Evolutionary conservation across 2,888 invertebrate genomes (phyloP).

Genomic region (Abrostola triplasia): DNA sequence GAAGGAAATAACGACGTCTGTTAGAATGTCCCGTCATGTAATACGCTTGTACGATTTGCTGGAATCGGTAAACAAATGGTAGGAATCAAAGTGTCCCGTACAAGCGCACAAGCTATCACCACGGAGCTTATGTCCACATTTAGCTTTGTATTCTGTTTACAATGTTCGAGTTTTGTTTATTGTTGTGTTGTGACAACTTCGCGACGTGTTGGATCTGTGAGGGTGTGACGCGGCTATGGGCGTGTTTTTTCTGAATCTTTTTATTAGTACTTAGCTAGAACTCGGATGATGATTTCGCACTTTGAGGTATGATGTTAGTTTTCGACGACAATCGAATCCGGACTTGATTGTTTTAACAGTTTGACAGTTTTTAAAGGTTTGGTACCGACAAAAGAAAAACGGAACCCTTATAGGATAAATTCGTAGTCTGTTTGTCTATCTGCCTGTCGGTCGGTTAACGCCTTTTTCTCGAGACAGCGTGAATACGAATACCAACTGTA

Average conservation of each 20-base stretch:
- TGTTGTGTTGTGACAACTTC: conserved; percentile 39
- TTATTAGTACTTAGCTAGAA: neutral
- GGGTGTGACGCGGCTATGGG: conserved; percentile 8
- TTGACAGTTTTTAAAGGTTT: too few species aligned
- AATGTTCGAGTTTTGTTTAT: conserved; percentile 61
- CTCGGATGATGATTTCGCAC: too few species aligned
- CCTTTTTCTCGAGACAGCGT: too few species aligned
- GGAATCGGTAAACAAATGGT: conserved; percentile 50
- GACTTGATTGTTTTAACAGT: too few species aligned
- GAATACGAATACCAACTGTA: too few species aligned
- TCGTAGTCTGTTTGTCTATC: too few species aligned
- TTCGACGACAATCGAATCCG: too few species aligned
- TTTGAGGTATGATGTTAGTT: too few species aligned
- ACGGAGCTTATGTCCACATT: conserved; percentile 62
- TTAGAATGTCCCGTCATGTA: conserved; percentile 19
- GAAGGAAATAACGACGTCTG: conserved; percentile 25
- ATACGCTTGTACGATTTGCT: conserved; percentile 28
- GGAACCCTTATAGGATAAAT: too few species aligned
- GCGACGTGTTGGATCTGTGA: conserved; percentile 9
- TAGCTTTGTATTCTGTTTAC: conserved; percentile 65
- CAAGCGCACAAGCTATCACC: conserved; percentile 58
- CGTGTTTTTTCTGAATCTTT: neutral
- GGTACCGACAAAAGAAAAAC: too few species aligned
- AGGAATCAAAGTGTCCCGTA: conserved; percentile 64
- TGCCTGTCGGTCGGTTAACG: too few species aligned